A percentile compares a stretch with the other conserved stretches of the same genome.
Conservation (phyloP, 2,797 vertebrate genomes). For the Dallia pectoralis region DNA sequence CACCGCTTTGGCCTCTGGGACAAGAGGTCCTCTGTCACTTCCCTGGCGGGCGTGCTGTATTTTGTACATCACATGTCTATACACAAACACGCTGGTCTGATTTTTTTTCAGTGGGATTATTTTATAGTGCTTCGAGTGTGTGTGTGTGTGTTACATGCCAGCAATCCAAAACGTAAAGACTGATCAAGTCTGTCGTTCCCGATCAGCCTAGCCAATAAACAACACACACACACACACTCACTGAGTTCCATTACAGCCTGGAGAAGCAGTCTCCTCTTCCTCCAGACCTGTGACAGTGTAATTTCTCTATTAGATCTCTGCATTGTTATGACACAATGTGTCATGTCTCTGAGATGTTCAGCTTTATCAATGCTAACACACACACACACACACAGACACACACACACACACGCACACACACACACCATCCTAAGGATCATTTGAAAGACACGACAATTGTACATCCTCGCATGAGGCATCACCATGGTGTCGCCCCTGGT, state of each 20-base stretch:
- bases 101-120: neutral
- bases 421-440: conserved; percentile 17
- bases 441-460: conserved; percentile 8
- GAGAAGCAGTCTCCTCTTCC: neutral
- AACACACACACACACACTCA: conserved; percentile 10
- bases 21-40: conserved; percentile 16
- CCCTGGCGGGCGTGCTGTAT: neutral
- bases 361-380: conserved; percentile 8
- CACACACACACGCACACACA: conserved; percentile 10
- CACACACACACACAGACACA: conserved; percentile 18
- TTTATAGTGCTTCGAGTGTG: conserved; percentile 6
- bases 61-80: conserved; percentile 19
- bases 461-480: conserved; percentile 5
- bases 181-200: conserved; percentile 6
- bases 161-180: conserved; percentile 10
- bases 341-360: conserved; percentile 27
- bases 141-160: conserved; percentile 16
- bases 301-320: neutral
- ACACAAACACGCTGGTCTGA: neutral
- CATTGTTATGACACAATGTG: conserved; percentile 19
- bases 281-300: conserved; percentile 6
- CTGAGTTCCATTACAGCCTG: too few relatives aligned
- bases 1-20: conserved; percentile 37
- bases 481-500: conserved; percentile 28
- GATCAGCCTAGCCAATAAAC: neutral